Base-by-base conservation (phyloP, 1,140 invertebrate genomes). In the Hetaerina americana region DNA sequence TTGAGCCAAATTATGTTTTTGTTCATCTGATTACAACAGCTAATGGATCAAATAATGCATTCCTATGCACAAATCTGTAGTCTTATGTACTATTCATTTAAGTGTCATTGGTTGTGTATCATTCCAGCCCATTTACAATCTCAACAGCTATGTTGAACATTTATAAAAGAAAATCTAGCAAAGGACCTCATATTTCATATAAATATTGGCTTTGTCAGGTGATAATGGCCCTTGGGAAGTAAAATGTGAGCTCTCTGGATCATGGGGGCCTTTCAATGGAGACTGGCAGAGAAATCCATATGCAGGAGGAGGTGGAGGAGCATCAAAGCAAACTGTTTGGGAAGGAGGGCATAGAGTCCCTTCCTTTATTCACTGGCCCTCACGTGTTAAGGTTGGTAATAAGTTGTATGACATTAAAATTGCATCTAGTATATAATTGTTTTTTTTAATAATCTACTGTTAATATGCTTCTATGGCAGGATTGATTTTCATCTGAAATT, bases 161-260 rank as follows among this genome's bases (percentile, higher is more conserved):
- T n/a, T n/a, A n/a, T n/a, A n/a, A n/a, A n/a, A n/a, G n/a, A n/a
- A n/a, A n/a, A n/a, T n/a, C n/a, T n/a, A n/a, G n/a, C n/a, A n/a
- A n/a, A n/a, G n/a, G n/a, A n/a, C n/a, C n/a, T n/a, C n/a, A n/a
- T 0, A 40, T 72, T 71, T 31, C 10, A 68, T 15, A 10, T 25
- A n/a, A n/a, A n/a, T n/a, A n/a, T n/a, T n/a, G n/a, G n/a, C n/a
- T n/a, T 69, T 74, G 26, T 8, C 66, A 76, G 75, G 71, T 72
- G 75, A 76, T 27, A 76, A 76, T 71, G 75, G 75, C 28, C 75
- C 75, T 6, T 76, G 75, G 75, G 73, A 72, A 69, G 70, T 26
- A 8, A 74, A 75, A 27, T 76, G 75, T 57, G n/a, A 31, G 6
- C 72, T 74, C 12, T 73, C 75, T 22, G 75, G 75, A 26, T 74